Conservation (phyloP, 2,113 vertebrate species). For the Poeciliopsis occidentalis region DNA sequence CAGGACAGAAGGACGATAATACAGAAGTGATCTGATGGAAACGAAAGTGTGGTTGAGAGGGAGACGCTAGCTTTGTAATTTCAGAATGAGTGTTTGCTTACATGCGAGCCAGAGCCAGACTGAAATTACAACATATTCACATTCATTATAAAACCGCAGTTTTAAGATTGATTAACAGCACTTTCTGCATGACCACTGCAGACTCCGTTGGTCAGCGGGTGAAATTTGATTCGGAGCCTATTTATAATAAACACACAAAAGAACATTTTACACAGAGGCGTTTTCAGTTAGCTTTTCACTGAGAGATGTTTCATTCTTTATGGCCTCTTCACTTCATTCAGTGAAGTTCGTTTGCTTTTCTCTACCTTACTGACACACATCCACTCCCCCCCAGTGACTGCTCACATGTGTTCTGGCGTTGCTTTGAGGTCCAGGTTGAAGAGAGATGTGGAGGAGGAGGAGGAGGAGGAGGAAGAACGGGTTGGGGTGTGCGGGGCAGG, state of each 20-base stretch:
- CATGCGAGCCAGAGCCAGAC: constrained; percentile 1
- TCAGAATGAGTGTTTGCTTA: constrained; percentile 5
- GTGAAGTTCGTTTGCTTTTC: constrained; percentile 35
- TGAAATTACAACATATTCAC: constrained; percentile 12
- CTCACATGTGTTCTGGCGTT: constrained; percentile 73
- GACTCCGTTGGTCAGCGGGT: neutral
- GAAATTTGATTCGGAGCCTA: neutral
- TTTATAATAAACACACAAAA: neutral
- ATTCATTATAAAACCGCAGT: neutral
- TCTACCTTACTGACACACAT: constrained; percentile 35
- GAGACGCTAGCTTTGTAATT: neutral
- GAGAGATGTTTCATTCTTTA: neutral
- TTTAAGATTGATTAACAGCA: neutral
- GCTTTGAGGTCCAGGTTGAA: constrained; percentile 62
- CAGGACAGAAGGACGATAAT: constrained; percentile 17
- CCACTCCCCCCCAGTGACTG: constrained; percentile 29
- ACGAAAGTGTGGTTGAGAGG: constrained; percentile 14
- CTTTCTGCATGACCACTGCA: neutral
- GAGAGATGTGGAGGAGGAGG: constrained; percentile 26
- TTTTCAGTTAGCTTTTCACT: neutral
- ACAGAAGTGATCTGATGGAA: constrained; percentile 18
- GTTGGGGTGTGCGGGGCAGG: constrained; percentile 26
- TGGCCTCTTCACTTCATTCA: constrained; percentile 53
- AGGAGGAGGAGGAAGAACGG: constrained; percentile 16
- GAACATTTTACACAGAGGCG: neutral